Conservation (phyloP, 92 coral and sea anemone genomes). For the Bergia puertoricense region DNA sequence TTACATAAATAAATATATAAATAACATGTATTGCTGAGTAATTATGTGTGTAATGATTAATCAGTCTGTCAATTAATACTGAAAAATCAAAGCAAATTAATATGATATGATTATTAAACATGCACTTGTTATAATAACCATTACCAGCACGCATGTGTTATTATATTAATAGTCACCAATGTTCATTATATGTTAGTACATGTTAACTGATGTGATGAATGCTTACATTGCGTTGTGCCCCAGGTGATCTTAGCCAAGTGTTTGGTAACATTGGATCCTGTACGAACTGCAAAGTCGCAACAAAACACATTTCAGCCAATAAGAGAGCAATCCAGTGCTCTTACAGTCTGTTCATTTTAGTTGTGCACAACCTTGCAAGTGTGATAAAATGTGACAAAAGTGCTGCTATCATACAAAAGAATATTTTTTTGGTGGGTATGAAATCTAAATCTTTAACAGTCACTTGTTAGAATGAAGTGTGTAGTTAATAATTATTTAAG, state of each 20-base stretch:
- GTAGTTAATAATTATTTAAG: neutral
- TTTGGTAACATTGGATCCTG: slow-evolving; percentile 47
- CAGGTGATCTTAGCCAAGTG: slow-evolving; percentile 45
- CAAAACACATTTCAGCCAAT: slow-evolving; percentile 43
- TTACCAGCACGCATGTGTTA: slow-evolving; percentile 22
- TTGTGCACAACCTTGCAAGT: slow-evolving; percentile 18
- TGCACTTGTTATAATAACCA: no score
- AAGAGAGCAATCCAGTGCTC: slow-evolving; percentile 39
- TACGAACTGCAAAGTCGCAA: slow-evolving; percentile 44
- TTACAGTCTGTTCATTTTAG: neutral
- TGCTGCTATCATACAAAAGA: neutral
- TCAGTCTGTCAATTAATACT: neutral
- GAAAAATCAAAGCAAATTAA: neutral
- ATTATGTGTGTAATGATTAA: neutral
- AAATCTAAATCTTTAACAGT: neutral
- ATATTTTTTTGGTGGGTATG: neutral
- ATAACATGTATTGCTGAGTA: no score
- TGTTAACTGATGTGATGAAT: slow-evolving; percentile 34
- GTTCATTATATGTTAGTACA: slow-evolving; percentile 30
- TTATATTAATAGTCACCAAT: neutral
- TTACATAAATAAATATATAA: no score
- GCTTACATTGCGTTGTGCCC: slow-evolving; percentile 47
- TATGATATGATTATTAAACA: neutral
- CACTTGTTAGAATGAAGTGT: neutral
- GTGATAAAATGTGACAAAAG: neutral